phyloP scores from a whole-genome alignment of 2,888 invertebrate species.

The Formica aserva region DNA sequence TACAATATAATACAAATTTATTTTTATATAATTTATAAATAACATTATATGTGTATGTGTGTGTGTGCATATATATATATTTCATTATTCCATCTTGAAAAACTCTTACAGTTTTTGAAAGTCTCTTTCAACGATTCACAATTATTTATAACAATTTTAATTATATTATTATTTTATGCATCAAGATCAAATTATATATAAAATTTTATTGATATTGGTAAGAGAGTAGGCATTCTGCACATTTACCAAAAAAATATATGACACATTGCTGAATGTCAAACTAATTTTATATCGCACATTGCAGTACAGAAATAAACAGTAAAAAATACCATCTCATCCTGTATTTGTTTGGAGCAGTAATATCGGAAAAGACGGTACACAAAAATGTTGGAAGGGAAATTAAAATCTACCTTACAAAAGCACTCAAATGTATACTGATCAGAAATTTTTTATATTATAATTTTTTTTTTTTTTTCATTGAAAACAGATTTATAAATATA shows the following conservation, averaged over 20 bases:
- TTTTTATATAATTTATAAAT: neutral
- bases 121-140: too few species aligned
- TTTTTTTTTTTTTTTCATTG: neutral
- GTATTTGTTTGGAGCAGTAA: slow-evolving; percentile 80
- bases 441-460: neutral
- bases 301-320: slow-evolving; percentile 75
- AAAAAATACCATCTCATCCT: slow-evolving; percentile 77
- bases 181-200: neutral
- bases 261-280: neutral
- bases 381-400: slow-evolving; percentile 80
- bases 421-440: slow-evolving; percentile 78
- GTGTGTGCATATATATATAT: too few species aligned
- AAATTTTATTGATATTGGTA: neutral
- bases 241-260: slow-evolving; percentile 1
- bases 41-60: neutral
- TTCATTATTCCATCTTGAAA: too few species aligned
- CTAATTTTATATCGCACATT: slow-evolving; percentile 54
- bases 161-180: neutral
- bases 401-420: slow-evolving; percentile 78
- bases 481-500: neutral
- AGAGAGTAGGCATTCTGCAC: neutral
- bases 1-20: neutral
- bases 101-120: too few species aligned
- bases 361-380: slow-evolving; percentile 78
- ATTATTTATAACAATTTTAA: neutral